phyloP scores from a whole-genome alignment of 2,113 vertebrate genomes.

The Edolisoma coerulescens region DNA sequence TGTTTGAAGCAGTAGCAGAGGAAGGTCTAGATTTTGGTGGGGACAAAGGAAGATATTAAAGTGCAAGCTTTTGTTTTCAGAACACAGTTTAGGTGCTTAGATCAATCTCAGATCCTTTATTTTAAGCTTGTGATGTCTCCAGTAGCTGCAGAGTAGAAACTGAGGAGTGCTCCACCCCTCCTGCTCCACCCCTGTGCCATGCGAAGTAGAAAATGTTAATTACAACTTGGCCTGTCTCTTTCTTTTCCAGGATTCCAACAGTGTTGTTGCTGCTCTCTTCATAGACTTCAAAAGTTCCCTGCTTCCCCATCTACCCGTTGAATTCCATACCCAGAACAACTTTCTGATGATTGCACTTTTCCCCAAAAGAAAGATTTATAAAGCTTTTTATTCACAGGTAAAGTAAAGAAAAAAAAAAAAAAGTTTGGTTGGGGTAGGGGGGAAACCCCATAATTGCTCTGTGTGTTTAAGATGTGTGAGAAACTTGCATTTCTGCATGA shows the following conservation, averaged over 20 bases:
- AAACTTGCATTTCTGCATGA: neutral
- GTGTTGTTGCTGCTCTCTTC: constrained; percentile 81
- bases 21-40: neutral
- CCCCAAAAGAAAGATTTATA: constrained; percentile 86
- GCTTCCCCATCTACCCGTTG: constrained; percentile 84
- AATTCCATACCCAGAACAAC: constrained; percentile 77
- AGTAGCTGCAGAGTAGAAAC: neutral
- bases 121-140: neutral
- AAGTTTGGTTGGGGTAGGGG: neutral
- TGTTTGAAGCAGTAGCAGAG: neutral
- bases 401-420: neutral
- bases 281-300: constrained; percentile 80
- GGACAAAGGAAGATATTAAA: neutral
- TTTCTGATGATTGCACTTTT: constrained; percentile 86
- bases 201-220: neutral
- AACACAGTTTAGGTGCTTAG: neutral
- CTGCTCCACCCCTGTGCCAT: neutral
- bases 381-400: constrained; percentile 90
- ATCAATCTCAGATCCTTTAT: neutral
- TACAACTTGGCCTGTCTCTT: neutral
- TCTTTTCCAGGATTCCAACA: constrained; percentile 79
- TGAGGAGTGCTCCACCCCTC: neutral
- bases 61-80: neutral
- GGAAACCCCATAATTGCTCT: neutral
- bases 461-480: neutral